Evolutionary conservation across 37 sponge, comb jelly and placozoan genomes (phyloP).

Genomic region (Dysidea cf. avara): DNA sequence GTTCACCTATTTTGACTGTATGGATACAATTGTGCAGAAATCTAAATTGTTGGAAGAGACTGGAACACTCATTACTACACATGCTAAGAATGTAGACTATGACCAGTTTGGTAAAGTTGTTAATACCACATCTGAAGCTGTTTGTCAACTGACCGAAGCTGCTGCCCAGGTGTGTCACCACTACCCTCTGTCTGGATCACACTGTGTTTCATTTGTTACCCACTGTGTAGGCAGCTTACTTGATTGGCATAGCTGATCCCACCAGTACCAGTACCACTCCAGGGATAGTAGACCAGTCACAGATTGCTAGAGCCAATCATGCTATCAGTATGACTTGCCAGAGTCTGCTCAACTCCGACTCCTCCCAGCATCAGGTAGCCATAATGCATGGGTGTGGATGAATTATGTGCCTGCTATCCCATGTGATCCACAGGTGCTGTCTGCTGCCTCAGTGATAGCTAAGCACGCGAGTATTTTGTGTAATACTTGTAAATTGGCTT

Average conservation of each 20-base stretch:
- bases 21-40: conserved; percentile 61
- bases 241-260: conserved; percentile 60
- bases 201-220: neutral
- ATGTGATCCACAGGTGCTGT: conserved; percentile 20
- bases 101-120: conserved; percentile 29
- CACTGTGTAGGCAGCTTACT: conserved; percentile 31
- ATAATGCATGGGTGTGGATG: neutral
- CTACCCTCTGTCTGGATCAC: neutral
- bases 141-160: conserved; percentile 25
- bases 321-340: conserved; percentile 35
- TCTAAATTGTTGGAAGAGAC: neutral
- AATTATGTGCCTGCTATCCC: neutral
- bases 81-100: conserved; percentile 25
- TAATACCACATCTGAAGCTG: conserved; percentile 15
- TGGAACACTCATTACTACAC: neutral
- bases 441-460: conserved; percentile 26
- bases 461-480: conserved; percentile 19
- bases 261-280: conserved; percentile 39
- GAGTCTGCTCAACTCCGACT: conserved; percentile 28
- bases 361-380: conserved; percentile 40
- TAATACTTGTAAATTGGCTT: conserved; percentile 25
- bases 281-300: conserved; percentile 53
- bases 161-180: conserved; percentile 23
- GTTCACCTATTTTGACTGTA: conserved; percentile 69
- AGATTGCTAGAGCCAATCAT: conserved; percentile 37